Base-by-base conservation (phyloP, 2,797 vertebrate species). In the Fundulus diaphanus region DNA sequence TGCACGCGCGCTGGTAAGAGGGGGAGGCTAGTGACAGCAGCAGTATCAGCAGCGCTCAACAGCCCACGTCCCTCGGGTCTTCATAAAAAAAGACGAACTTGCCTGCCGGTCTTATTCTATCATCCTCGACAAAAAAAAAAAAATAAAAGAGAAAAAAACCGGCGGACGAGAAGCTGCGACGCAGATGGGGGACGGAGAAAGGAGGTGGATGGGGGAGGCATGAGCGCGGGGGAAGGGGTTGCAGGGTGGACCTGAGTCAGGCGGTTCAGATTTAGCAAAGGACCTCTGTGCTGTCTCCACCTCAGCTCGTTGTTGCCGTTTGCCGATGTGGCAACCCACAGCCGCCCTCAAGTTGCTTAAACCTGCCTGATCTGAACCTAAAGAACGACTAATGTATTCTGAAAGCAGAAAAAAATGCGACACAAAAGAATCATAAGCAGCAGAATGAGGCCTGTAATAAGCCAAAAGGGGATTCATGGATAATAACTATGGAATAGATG, bases 391-490 rank as follows among this genome's bases (percentile, higher is more conserved):
- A 79, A 85, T 76, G 67, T 79, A 82, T 91, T 86, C 87, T 70
- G 48, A 79, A 74, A 42, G 57, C 59, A 68, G 63, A 54, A 20
- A 69, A 85, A 78, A 87, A 85, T 54, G 68, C 73, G 81, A 82
- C 88, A 89, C 87, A 91, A 87, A 87, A 88, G 79, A 76, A 82
- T 68, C 81, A 86, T 82, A 89, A 81, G 90, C 76, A 86, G 87
- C 82, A 83, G 42, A 86, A 95, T 96, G 92, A 96, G 95, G 95
- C 93, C 93, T 88, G 86, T 91, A 92, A 94, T 92, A 96, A 95
- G 92, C 90, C 93, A 93, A 95, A 83, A 73, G 74, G 93, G 91
- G 93, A 87, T 77, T 81, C 68, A 61, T 77, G 95, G 95, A 96
- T 96, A 96, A 95, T 96, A 94, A 96, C 81, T 92, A 86, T 79